Percentiles rank a stretch among this genome's conserved stretches.
Conservation (phyloP, 2,113 vertebrate genomes). For the Callocephalon fimbriatum region DNA sequence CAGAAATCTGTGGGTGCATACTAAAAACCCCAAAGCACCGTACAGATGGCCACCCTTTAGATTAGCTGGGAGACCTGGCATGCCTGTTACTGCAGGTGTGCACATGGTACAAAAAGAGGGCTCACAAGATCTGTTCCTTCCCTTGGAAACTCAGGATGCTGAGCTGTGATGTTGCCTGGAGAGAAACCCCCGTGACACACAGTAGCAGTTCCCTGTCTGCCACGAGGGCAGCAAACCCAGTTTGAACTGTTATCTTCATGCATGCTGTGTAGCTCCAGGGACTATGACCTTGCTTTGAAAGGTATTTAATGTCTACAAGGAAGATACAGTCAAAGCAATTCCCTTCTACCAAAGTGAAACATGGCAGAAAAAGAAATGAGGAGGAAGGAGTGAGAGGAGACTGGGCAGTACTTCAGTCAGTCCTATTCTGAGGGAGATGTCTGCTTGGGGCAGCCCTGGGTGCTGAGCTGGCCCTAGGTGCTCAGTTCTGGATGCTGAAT, state of each 20-base stretch:
- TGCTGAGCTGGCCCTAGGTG: background rate
- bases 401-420: background rate
- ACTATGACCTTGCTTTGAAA: slow-evolving; percentile 50
- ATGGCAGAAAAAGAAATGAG: background rate
- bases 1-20: background rate
- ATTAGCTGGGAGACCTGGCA: background rate
- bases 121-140: background rate
- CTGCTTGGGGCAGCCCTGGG: background rate
- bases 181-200: accelerated
- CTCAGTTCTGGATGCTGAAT: background rate
- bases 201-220: background rate
- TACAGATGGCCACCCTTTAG: background rate
- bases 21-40: accelerated
- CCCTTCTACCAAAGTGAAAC: slow-evolving; percentile 25
- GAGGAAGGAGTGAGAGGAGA: background rate
- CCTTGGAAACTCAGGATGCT: background rate
- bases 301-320: slow-evolving; percentile 43
- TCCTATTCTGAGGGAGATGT: background rate
- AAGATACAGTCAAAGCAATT: slow-evolving; percentile 49
- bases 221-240: background rate
- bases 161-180: background rate
- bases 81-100: background rate
- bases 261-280: background rate
- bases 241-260: background rate
- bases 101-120: background rate